Base-by-base conservation (phyloP, 2,888 invertebrate genomes). In the Drosophila acutilabella region DNA sequence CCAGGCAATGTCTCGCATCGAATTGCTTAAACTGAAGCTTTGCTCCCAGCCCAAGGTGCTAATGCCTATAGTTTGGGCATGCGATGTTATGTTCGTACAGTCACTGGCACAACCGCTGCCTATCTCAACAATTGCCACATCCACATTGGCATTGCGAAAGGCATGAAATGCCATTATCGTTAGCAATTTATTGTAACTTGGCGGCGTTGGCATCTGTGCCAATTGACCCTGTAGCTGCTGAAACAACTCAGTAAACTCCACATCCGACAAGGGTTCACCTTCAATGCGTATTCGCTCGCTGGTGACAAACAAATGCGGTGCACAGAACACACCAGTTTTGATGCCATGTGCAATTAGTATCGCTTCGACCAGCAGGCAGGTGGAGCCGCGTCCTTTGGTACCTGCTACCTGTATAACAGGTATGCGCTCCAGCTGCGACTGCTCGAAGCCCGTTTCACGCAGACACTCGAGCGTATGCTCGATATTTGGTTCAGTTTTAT, bases 141-240 rank as follows among this genome's bases (percentile, higher is more conserved):
- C 81, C 0, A 89, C 79, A 0, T 11, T 4, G 10, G 68, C 68
- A 0, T 66, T 20, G 2, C 57, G 62, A 5, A 85, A 85, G 1
- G 85, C 85, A 38, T 84, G 88, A 4, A 75, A 89, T 0, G 85
- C 85, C 85, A 85, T 89, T 0, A 87, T 65, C 2, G 87, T 81
- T 6, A 85, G 8, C 8, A 87, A 38, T 38, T 85, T 81, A n/a
- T 64, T 69, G 23, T 87, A 85, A 2, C 77, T 68, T 0, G 84
- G 79, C 10, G 79, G 13, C 5, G 76, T 72, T 5, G 62, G 45
- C 58, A 77, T 26, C 0, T 58, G 14, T 8, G 2, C 14, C 45
- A 76, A n/a, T 4, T 58, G 11, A 3, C 42, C 1, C 4, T 72
- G 59, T 20, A 85, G 20, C 2, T 61, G 23, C n/a, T 41, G 45